Conservation (phyloP, 2,797 vertebrate genomes). For the Perodicticus potto region DNA sequence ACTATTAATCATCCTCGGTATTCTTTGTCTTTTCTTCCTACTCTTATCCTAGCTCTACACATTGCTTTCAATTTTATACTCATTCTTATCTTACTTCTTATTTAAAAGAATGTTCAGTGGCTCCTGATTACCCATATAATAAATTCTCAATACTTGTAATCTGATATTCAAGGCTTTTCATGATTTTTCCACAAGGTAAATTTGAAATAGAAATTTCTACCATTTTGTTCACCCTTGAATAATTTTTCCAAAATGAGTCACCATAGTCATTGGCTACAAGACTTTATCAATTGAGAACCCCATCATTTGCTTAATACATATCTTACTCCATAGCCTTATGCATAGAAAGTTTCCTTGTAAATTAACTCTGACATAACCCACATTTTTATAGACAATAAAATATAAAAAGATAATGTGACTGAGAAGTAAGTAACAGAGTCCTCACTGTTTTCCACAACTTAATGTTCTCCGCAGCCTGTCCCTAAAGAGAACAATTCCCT, state of each 20-base stretch:
- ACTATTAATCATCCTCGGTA: background rate
- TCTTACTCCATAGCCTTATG: background rate
- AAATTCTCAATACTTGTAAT: background rate
- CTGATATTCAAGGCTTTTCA: background rate
- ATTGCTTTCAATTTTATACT: background rate
- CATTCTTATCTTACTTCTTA: background rate
- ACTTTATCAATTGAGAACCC: background rate
- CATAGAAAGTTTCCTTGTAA: background rate
- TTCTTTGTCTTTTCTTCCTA: background rate
- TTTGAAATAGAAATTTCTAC: background rate
- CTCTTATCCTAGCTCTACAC: background rate
- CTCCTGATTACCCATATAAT: background rate
- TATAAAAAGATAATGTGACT: background rate
- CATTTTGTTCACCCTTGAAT: background rate
- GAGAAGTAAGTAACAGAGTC: background rate
- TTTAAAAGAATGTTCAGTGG: background rate
- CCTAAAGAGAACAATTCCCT: background rate
- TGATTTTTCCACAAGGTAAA: background rate
- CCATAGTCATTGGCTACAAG: background rate
- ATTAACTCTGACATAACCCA: background rate
- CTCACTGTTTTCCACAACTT: background rate
- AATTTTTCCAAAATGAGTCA: slow-evolving; percentile 15
- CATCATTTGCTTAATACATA: background rate
- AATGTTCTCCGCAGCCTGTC: background rate
- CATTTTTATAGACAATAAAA: background rate